Conservation (phyloP, 2,888 invertebrate genomes). For the Eilema sororculum region DNA sequence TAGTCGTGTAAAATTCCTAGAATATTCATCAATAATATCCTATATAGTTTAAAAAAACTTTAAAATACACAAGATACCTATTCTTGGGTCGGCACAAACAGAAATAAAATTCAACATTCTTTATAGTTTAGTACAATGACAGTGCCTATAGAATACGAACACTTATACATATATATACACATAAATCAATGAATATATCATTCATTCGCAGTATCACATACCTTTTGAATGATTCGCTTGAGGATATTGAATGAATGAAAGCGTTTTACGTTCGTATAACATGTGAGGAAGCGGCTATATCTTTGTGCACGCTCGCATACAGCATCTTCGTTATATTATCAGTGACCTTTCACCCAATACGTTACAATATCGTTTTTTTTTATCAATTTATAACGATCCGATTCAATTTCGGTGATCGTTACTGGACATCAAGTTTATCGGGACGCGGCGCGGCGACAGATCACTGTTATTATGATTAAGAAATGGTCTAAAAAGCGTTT, state of each 20-base stretch:
- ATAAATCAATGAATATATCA: slow-evolving; percentile 35
- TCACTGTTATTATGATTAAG: slow-evolving; percentile 41
- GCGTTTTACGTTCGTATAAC: slow-evolving; percentile 47
- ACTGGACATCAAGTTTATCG: slow-evolving; percentile 50
- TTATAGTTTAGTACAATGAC: slow-evolving; percentile 39
- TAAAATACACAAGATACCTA: background rate
- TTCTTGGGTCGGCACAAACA: slow-evolving; percentile 23
- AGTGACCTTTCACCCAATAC: slow-evolving; percentile 42
- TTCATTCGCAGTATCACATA: slow-evolving; percentile 34
- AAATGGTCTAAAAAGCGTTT: slow-evolving; percentile 6
- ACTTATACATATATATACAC: slow-evolving; percentile 30
- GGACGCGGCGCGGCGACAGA: slow-evolving; percentile 39
- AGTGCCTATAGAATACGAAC: slow-evolving; percentile 22
- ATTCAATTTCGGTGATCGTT: slow-evolving; percentile 55
- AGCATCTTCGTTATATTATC: slow-evolving; percentile 48
- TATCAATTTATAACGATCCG: slow-evolving; percentile 58
- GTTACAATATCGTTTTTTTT: slow-evolving; percentile 59
- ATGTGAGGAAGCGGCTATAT: slow-evolving; percentile 50
- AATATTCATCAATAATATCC: too few relatives aligned
- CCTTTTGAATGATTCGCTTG: slow-evolving; percentile 41
- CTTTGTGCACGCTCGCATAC: slow-evolving; percentile 29
- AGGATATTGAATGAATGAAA: slow-evolving; percentile 53
- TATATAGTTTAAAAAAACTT: slow-evolving; percentile 6
- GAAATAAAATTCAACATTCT: slow-evolving; percentile 29
- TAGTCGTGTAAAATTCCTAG: too few relatives aligned